Conservation (phyloP, 2,888 invertebrate species). For the Neoaliturus tenellus region DNA sequence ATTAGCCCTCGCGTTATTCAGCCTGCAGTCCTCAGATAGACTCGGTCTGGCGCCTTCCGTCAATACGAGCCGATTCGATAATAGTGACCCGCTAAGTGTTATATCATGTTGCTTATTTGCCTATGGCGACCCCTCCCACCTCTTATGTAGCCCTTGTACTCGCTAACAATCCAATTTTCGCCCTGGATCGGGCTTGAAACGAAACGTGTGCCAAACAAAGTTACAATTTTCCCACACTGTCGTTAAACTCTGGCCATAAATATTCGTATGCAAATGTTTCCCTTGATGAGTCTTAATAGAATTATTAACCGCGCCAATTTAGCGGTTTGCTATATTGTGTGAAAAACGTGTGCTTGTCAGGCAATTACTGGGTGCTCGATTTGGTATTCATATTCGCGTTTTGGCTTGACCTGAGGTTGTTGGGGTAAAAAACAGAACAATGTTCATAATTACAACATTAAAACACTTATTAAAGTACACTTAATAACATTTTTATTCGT, state of each 20-base stretch:
- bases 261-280: not conserved
- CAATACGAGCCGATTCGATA: constrained; percentile 39
- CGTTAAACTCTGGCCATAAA: constrained; percentile 1
- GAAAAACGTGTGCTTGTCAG: not conserved
- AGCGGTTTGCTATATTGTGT: constrained; percentile 31
- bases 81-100: not conserved
- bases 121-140: not conserved
- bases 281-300: constrained; percentile 6
- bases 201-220: not conserved
- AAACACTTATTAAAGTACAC: no score
- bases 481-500: no score
- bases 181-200: not conserved
- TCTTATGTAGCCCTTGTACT: no score
- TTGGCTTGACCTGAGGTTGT: not conserved
- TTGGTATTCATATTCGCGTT: constrained; percentile 16
- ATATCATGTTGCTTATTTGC: constrained; percentile 13
- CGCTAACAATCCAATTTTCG: not conserved
- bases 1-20: constrained; percentile 32
- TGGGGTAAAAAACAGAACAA: no score
- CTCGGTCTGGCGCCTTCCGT: constrained; percentile 20
- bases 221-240: not conserved
- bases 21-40: constrained; percentile 17
- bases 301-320: constrained; percentile 29
- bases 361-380: not conserved
- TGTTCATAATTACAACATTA: no score